phyloP scores from a whole-genome alignment of 92 coral and sea anemone species.

The Porites lobata region DNA sequence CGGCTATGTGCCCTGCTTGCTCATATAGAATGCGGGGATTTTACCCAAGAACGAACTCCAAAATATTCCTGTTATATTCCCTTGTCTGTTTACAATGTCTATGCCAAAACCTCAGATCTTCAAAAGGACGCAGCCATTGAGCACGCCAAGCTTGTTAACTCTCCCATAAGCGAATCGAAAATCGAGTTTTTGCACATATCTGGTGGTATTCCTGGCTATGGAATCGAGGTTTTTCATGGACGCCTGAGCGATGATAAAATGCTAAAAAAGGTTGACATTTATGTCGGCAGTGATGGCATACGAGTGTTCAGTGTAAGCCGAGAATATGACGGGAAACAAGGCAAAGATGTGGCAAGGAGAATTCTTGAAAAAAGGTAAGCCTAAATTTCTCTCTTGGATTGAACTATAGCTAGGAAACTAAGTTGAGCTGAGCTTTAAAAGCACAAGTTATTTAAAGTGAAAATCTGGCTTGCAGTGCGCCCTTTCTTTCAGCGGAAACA shows the following conservation, averaged over 20 bases:
- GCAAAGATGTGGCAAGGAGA: constrained; percentile 87
- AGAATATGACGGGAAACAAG: constrained; percentile 90
- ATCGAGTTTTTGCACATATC: constrained; percentile 86
- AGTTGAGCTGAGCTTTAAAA: too few species aligned
- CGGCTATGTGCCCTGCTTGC: constrained; percentile 91
- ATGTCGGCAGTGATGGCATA: constrained; percentile 93
- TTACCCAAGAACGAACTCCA: constrained; percentile 85
- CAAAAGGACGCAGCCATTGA: constrained; percentile 94
- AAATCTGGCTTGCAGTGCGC: too few species aligned
- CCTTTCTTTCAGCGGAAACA: background rate
- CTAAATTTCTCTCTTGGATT: background rate
- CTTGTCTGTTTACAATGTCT: constrained; percentile 73
- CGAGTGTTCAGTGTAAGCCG: constrained; percentile 87
- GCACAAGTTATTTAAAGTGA: too few species aligned
- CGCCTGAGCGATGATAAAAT: constrained; percentile 81
- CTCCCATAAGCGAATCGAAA: constrained; percentile 80
- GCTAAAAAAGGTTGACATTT: constrained; percentile 89
- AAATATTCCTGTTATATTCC: constrained; percentile 88
- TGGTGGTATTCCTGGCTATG: constrained; percentile 91
- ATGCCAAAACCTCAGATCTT: constrained; percentile 90
- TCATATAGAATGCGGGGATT: constrained; percentile 93
- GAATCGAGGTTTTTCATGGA: constrained; percentile 92
- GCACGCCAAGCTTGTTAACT: constrained; percentile 83
- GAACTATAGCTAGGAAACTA: background rate
- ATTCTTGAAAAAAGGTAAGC: constrained; percentile 92